These are phyloP conservation scores for Porites lutea DNA, from an alignment of 64 coral and sea anemone genomes.

Conservation along the genomic window DNA sequence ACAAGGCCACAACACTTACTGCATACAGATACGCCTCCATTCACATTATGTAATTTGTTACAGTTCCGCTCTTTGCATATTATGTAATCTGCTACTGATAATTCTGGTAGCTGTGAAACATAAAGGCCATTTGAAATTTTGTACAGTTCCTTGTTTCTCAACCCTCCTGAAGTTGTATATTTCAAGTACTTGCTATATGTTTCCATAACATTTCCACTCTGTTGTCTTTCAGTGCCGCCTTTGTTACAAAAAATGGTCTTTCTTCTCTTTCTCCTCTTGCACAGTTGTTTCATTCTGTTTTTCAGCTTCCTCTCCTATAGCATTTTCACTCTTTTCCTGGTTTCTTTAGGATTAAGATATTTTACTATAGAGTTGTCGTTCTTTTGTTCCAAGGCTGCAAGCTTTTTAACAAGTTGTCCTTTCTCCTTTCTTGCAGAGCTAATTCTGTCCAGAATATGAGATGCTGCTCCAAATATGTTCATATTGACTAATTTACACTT, in stretches of 20 bases:
- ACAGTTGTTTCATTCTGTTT: conserved; percentile 3
- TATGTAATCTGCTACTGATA: conserved; percentile 1
- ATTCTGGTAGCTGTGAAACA: conserved; percentile 10
- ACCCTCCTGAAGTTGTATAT: neutral
- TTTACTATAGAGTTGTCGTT: conserved; percentile 3
- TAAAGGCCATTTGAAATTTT: conserved; percentile 18
- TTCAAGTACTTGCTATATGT: conserved; percentile 1
- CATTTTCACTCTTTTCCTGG: conserved; percentile 1
- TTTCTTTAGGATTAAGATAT: neutral
- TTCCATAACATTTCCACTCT: conserved; percentile 10
- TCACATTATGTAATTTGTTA: too few relatives aligned
- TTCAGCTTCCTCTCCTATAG: conserved; percentile 3
- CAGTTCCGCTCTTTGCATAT: neutral
- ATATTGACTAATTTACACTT: conserved; percentile 25
- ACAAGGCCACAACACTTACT: neutral
- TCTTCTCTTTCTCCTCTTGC: conserved; percentile 15
- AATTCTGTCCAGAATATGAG: neutral
- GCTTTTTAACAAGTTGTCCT: conserved; percentile 14
- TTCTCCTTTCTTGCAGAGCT: conserved; percentile 19
- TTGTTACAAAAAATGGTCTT: conserved; percentile 19
- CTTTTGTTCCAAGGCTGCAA: conserved; percentile 15
- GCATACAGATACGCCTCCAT: neutral
- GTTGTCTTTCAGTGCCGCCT: conserved; percentile 2
- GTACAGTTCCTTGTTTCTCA: conserved; percentile 17
- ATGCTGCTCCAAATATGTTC: neutral